Evolutionary conservation across 2,113 vertebrate species (phyloP).

Genomic region (Anoura caudifer): DNA sequence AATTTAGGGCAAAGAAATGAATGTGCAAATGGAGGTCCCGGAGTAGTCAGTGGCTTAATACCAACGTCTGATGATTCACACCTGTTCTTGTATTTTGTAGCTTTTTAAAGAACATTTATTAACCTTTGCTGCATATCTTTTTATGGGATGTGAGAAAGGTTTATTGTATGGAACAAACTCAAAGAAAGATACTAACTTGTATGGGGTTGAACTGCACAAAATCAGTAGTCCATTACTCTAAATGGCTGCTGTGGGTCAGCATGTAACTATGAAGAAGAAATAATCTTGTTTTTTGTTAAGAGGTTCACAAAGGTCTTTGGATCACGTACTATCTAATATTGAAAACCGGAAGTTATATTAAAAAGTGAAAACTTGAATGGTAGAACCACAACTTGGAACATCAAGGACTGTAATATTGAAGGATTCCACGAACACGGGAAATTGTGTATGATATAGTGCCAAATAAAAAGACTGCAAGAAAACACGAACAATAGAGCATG

Average conservation of each 20-base stretch:
- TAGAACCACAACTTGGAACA: neutral
- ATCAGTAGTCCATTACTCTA: constrained; percentile 19
- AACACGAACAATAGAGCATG: neutral
- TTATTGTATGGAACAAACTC: constrained; percentile 44
- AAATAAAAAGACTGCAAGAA: neutral
- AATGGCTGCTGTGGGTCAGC: neutral
- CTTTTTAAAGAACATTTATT: constrained; percentile 49
- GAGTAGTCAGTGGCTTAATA: neutral
- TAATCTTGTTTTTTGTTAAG: neutral
- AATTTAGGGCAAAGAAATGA: neutral
- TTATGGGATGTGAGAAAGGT: neutral
- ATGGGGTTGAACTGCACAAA: neutral
- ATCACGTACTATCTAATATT: neutral
- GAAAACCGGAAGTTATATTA: neutral
- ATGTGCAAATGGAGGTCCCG: neutral
- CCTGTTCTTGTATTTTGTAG: constrained; percentile 40
- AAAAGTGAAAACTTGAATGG: neutral
- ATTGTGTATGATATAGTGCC: neutral
- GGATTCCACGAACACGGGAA: neutral
- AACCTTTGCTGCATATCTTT: constrained; percentile 35
- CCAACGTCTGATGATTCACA: constrained; percentile 4
- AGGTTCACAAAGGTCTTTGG: neutral
- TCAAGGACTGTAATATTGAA: neutral
- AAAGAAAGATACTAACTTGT: constrained; percentile 48
- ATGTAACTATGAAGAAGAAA: constrained; percentile 26